A percentile compares a stretch with the other conserved stretches of the same genome.
These are phyloP conservation scores for Sceliomorpha sp. DNA, from an alignment of 2,888 invertebrate genomes.

Conservation along the genomic window DNA sequence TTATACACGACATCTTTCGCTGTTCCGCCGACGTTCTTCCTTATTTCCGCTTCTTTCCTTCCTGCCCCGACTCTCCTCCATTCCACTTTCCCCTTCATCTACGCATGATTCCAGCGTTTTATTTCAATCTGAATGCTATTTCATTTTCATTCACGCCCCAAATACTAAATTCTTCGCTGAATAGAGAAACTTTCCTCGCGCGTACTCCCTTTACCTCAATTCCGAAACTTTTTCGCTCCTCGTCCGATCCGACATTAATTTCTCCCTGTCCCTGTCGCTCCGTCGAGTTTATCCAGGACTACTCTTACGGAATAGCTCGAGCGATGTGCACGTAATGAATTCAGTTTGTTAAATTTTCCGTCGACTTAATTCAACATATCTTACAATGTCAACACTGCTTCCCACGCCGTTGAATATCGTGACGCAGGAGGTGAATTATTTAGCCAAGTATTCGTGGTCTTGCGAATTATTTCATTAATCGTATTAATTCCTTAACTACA, in stretches of 20 bases:
- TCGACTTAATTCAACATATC: slow-evolving; percentile 8
- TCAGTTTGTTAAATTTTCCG: slow-evolving; percentile 9
- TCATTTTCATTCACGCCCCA: slow-evolving; percentile 52
- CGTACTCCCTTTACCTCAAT: slow-evolving; percentile 5
- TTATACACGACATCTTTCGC: slow-evolving; percentile 7
- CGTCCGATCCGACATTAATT: slow-evolving; percentile 8
- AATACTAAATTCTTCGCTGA: slow-evolving; percentile 32
- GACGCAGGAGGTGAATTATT: background rate
- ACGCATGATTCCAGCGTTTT: slow-evolving; percentile 21
- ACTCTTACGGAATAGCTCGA: slow-evolving; percentile 6
- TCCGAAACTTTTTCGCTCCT: slow-evolving; percentile 9
- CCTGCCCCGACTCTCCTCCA: slow-evolving; percentile 11
- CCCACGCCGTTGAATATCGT: background rate
- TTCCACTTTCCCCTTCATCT: slow-evolving; percentile 6
- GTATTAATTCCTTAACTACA: no score
- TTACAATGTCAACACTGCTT: slow-evolving; percentile 4
- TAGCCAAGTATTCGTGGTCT: no score
- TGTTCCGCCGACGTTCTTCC: slow-evolving; percentile 10
- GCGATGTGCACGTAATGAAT: slow-evolving; percentile 7
- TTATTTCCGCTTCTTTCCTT: slow-evolving; percentile 13
- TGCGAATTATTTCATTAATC: no score
- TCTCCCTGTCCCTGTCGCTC: slow-evolving; percentile 6
- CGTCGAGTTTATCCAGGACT: background rate
- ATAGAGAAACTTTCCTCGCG: slow-evolving; percentile 41
- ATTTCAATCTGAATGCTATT: slow-evolving; percentile 50